phyloP scores from a whole-genome alignment of 2,797 vertebrate species.

The Galagoides demidoff region DNA sequence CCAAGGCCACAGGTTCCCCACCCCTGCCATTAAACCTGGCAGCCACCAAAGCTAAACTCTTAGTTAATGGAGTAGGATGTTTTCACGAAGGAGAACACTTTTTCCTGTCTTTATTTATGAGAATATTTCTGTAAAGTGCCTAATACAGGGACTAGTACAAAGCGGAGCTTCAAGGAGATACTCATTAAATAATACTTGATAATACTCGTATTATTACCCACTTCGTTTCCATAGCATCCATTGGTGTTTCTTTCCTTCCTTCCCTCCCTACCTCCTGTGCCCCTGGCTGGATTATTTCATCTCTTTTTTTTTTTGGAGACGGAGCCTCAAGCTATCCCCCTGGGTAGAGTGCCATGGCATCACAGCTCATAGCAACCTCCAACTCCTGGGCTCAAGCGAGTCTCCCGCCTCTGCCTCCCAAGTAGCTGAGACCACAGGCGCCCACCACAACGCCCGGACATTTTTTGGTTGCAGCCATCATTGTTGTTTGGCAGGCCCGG shows the following conservation, averaged over 20 bases:
- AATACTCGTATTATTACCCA: background rate
- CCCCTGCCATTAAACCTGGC: background rate
- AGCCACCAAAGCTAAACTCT: conserved; percentile 13
- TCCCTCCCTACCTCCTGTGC: background rate
- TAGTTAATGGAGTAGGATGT: background rate
- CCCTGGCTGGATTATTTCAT: background rate
- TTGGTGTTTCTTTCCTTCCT: background rate
- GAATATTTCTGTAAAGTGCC: background rate
- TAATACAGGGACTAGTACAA: background rate
- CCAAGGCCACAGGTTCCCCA: no score
- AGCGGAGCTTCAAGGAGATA: background rate
- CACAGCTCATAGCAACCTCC: no score
- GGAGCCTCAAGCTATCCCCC: no score
- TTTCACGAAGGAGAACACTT: background rate
- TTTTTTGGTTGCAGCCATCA: background rate
- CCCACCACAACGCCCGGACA: no score
- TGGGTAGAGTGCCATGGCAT: no score
- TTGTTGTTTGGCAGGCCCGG: no score
- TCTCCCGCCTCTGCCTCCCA: no score
- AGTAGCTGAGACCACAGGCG: no score
- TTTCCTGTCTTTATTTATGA: conserved; percentile 14
- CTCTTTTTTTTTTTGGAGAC: no score
- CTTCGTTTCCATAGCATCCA: background rate
- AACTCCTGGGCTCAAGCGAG: no score
- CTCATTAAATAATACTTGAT: background rate